Conservation (phyloP, 2,113 vertebrate genomes). For the Micromys minutus region DNA sequence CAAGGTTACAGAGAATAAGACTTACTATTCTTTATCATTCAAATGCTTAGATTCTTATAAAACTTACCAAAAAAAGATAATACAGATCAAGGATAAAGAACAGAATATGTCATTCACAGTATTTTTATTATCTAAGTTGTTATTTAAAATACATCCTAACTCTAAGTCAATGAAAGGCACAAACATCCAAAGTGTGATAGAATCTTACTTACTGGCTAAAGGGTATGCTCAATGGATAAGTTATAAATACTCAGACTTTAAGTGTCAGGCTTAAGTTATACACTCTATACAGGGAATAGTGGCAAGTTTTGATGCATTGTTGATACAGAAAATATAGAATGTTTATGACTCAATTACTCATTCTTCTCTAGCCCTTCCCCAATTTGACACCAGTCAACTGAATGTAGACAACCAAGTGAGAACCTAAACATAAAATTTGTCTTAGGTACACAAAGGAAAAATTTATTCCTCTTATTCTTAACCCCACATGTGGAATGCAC, state of each 20-base stretch:
- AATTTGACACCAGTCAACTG: background rate
- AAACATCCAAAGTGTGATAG: background rate
- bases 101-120: background rate
- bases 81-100: background rate
- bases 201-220: background rate
- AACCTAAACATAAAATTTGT: background rate
- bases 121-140: too few species aligned
- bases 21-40: background rate
- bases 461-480: background rate
- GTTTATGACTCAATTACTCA: background rate
- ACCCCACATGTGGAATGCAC: background rate
- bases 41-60: background rate
- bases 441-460: background rate
- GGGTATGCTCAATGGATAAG: background rate
- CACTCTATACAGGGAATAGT: background rate
- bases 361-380: background rate
- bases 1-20: background rate
- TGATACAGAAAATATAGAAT: background rate
- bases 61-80: background rate
- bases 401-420: background rate
- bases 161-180: background rate
- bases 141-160: background rate
- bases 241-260: background rate
- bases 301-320: background rate
- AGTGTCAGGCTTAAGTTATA: background rate